Evolutionary conservation across 2,888 invertebrate species (phyloP).

Genomic region (Bimastos eiseni): DNA sequence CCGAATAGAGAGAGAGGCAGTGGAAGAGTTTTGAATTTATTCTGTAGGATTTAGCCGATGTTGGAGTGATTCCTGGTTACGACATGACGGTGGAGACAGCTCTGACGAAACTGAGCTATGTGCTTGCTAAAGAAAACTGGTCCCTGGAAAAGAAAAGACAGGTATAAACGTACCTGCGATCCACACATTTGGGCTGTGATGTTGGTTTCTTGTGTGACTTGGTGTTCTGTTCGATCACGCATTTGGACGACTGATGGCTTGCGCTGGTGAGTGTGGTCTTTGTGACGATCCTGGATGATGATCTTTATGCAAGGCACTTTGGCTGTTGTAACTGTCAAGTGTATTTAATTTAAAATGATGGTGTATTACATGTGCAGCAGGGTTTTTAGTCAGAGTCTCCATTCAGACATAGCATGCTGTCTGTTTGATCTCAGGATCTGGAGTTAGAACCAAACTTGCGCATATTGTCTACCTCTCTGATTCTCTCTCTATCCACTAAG

Average conservation of each 20-base stretch:
- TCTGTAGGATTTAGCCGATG: constrained; percentile 14
- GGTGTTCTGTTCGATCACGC: neutral
- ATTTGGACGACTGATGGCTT: neutral
- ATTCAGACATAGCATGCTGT: too few species aligned
- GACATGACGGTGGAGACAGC: constrained; percentile 95
- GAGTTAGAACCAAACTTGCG: too few species aligned
- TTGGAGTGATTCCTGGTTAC: constrained; percentile 65
- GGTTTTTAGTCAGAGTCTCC: too few species aligned
- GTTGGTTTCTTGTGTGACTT: neutral
- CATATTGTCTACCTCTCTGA: too few species aligned
- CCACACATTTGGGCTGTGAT: neutral
- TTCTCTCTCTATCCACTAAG: too few species aligned
- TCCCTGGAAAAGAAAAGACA: constrained; percentile 59
- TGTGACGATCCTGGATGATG: too few species aligned
- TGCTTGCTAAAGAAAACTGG: constrained; percentile 74
- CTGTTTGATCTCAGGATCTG: too few species aligned
- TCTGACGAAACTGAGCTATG: constrained; percentile 84
- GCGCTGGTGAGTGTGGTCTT: neutral
- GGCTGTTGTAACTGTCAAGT: too few species aligned
- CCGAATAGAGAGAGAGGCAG: too few species aligned
- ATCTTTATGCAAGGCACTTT: too few species aligned
- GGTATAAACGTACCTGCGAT: constrained; percentile 45
- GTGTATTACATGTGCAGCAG: too few species aligned
- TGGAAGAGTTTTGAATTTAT: neutral
- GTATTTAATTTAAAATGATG: too few species aligned